Evolutionary conservation across 1,140 invertebrate species (phyloP), one percentile per base, ranked within the genome.

Genomic region (Neodiprion virginianus): DNA sequence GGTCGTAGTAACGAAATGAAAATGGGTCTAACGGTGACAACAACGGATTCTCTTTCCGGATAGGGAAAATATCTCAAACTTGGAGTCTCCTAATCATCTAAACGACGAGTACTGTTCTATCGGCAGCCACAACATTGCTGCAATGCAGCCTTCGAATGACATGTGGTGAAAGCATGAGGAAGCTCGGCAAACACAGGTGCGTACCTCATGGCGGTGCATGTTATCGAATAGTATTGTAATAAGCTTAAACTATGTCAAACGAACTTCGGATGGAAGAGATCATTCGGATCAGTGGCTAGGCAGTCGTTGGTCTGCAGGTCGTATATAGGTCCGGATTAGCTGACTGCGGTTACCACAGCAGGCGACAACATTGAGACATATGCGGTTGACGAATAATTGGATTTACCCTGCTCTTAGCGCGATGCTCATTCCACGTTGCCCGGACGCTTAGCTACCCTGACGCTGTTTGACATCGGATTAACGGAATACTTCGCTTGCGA

Each of bases 291-390:
- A 61, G 5, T 61, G 53, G 53, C 4, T 61, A 7, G 53, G n/a
- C 53, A 12, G n/a, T 61, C 3, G 53, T 0, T 8, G 4, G 11
- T 14, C 53, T 2, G 53, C 53, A 40, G 28, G 28, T 40, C 28
- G 28, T 40, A 40, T 40, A 40, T 40, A 1, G 28, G 28, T 5
- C 28, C 28, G 28, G 28, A 40, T 40, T 61, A n/a, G 53, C n/a
- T 61, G 53, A n/a, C 53, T n/a, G 53, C 53, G 53, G 53, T 61
- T 61, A 61, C 53, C 11, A 8, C 11, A 61, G 53, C 53, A 12
- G 53, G 53, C n/a, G 53, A 61, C 53, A 61, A 61, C 53, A 61
- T 61, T 61, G 53, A 61, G 53, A 61, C 53, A 61, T 61, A 61
- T 61, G 53, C 53, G 53, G 53, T 61, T 61, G 11, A 12, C 11